These are phyloP conservation scores for Drosophila obscura DNA, from an alignment of 1,140 invertebrate genomes.

Conservation along the genomic window DNA sequence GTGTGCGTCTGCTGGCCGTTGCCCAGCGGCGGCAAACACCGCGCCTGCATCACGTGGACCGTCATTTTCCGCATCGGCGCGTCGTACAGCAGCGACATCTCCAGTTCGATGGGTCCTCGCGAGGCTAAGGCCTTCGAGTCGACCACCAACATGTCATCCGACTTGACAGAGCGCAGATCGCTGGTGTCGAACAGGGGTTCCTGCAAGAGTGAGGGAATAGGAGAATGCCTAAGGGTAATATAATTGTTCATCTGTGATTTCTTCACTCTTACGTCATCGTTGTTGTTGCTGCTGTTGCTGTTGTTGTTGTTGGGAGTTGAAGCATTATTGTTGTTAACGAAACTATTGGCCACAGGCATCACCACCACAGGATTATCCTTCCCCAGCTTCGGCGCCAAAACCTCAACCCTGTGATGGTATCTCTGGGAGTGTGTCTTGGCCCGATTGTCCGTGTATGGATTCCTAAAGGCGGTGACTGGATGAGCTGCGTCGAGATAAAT, in stretches of 20 bases:
- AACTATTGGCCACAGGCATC: slow-evolving; percentile 50
- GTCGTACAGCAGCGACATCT: slow-evolving; percentile 95
- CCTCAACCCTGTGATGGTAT: slow-evolving; percentile 64
- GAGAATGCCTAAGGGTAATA: slow-evolving; percentile 2
- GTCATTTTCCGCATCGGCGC: slow-evolving; percentile 95
- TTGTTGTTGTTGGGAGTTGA: slow-evolving; percentile 35
- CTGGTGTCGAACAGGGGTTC: slow-evolving; percentile 84
- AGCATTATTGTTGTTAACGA: slow-evolving; percentile 50
- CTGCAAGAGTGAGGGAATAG: slow-evolving; percentile 55
- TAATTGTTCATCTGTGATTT: neutral
- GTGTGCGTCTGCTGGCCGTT: slow-evolving; percentile 90
- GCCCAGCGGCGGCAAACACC: slow-evolving; percentile 90
- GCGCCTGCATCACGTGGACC: slow-evolving; percentile 93
- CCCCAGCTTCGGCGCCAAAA: slow-evolving; percentile 50
- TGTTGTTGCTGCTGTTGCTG: slow-evolving; percentile 69
- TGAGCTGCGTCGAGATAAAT: slow-evolving; percentile 25
- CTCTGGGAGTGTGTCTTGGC: slow-evolving; percentile 53
- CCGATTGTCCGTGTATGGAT: slow-evolving; percentile 55
- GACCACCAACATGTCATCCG: slow-evolving; percentile 69
- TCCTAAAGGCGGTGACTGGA: slow-evolving; percentile 47
- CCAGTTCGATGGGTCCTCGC: slow-evolving; percentile 88
- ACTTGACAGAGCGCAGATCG: slow-evolving; percentile 81
- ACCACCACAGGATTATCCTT: slow-evolving; percentile 64
- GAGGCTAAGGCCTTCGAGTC: slow-evolving; percentile 43
- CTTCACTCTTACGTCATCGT: slow-evolving; percentile 80